Evolutionary conservation across 2,888 invertebrate genomes (phyloP), one percentile per base, ranked within the genome.

Genomic region (Alcis repandata): DNA sequence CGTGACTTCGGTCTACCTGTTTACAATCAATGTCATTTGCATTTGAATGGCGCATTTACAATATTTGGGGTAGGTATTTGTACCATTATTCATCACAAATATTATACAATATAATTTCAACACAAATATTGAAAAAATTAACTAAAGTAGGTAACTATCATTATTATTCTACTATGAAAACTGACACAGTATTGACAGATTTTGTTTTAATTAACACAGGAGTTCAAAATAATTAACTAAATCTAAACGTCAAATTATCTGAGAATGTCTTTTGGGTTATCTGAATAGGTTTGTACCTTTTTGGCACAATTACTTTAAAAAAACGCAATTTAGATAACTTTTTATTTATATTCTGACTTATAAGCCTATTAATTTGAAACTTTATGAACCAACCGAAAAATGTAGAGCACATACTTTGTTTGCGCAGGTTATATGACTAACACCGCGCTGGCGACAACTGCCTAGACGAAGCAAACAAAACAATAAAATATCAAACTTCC

Each of bases 401-500:
- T 40, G 0, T 27, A 22, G 32, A 59, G 36, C 11, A 13, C 6
- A 32, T 48, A 48, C n/a, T 32, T 61, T 61, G 54, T 61, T 61
- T 61, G 40, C 46, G 20, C 48, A 17, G n/a, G 36, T 62, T 62
- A 56, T 41, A 19, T 62, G 56, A 62, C 43, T 49, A 41, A 17
- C 20, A 32, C 38, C 40, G n/a, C 22, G 19, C 49, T 27, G 41
- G 41, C 49, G 17, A 19, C 22, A 43, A 51, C 19, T 52, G 51
- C 43, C 63, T 38, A 40, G 38, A n/a, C 51, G 51, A 53, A 45
- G 58, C 38, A 65, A 65, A 65, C 65, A 65, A 57, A 56, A 56
- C 56, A 19, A 65, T 65, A 65, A 65, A 65, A 56, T 58, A 38
- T 51, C 27, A 51, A 57, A 60, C 48, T 54, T 53, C 15, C 9